A percentile compares a stretch with the other conserved stretches of the same genome.
phyloP scores from a whole-genome alignment of 2,113 vertebrate genomes.

The Speoplatyrhinus poulsoni region DNA sequence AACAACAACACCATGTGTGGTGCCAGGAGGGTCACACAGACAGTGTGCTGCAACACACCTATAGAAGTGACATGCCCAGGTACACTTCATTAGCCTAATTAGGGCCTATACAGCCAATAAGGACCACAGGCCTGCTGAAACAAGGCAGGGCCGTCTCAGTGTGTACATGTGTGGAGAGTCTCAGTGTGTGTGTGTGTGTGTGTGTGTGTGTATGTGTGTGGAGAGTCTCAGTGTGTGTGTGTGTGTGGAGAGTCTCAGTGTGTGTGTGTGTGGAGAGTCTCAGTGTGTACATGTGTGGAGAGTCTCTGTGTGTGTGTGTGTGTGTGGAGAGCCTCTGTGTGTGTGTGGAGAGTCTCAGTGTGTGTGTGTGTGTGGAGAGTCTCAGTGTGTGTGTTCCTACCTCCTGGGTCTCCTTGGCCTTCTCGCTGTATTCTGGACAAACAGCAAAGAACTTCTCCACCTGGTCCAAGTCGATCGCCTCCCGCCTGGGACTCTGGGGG shows the following conservation, averaged over 20 bases:
- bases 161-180: too few species aligned
- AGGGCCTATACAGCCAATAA: too few species aligned
- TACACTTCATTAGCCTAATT: too few species aligned
- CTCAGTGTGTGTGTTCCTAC: slow-evolving; percentile 18
- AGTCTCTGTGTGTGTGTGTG: neutral
- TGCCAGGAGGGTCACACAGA: too few species aligned
- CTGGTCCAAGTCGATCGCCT: slow-evolving; percentile 51
- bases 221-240: neutral
- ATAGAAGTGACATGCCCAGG: too few species aligned
- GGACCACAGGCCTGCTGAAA: too few species aligned
- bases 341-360: neutral
- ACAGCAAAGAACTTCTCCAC: slow-evolving; percentile 74
- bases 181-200: slow-evolving; percentile 6
- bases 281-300: too few species aligned
- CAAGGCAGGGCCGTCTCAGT: too few species aligned
- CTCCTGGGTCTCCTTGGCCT: slow-evolving; percentile 42
- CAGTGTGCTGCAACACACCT: too few species aligned
- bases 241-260: slow-evolving; percentile 2
- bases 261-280: too few species aligned
- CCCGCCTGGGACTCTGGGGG: slow-evolving; percentile 36
- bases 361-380: neutral
- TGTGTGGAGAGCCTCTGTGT: neutral
- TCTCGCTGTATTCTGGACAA: slow-evolving; percentile 49
- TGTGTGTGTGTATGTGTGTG: neutral
- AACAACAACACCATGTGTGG: too few species aligned